Conservation (phyloP, 2,888 invertebrate species). For the Trachelus tabidus region DNA sequence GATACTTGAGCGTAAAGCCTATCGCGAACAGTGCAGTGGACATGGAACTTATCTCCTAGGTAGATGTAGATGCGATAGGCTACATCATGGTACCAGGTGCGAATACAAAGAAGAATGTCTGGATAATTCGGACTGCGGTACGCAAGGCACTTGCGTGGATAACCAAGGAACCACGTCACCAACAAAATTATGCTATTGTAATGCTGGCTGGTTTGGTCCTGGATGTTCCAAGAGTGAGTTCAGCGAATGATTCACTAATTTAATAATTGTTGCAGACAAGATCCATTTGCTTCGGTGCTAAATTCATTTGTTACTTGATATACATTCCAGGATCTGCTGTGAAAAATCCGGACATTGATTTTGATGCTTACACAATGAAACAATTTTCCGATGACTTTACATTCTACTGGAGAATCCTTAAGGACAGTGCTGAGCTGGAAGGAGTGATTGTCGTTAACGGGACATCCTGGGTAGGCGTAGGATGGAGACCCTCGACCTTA, state of each 20-base stretch:
- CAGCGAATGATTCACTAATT: background rate
- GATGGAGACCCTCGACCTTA: conserved; percentile 88
- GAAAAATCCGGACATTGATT: conserved; percentile 79
- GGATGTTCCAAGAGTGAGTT: conserved; percentile 85
- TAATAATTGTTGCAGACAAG: background rate
- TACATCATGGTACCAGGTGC: conserved; percentile 85
- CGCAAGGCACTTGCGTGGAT: conserved; percentile 87
- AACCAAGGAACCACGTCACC: conserved; percentile 85
- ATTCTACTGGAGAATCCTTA: conserved; percentile 87
- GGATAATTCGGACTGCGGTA: conserved; percentile 86
- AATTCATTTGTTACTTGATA: background rate
- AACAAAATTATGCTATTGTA: conserved; percentile 88
- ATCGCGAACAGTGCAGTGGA: conserved; percentile 86
- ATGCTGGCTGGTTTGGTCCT: conserved; percentile 87
- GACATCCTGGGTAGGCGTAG: conserved; percentile 83
- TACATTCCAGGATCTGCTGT: conserved; percentile 75
- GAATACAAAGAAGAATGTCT: conserved; percentile 91
- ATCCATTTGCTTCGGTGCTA: background rate
- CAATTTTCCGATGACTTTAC: conserved; percentile 80
- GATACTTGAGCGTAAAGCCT: conserved; percentile 73
- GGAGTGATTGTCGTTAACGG: conserved; percentile 89
- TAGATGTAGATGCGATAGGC: conserved; percentile 83
- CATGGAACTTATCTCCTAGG: conserved; percentile 84
- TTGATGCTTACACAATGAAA: conserved; percentile 76
- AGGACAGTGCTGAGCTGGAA: conserved; percentile 88